Percentiles rank a stretch among this genome's conserved stretches.
Conservation (phyloP, 2,797 vertebrate genomes). For the Manis javanica region DNA sequence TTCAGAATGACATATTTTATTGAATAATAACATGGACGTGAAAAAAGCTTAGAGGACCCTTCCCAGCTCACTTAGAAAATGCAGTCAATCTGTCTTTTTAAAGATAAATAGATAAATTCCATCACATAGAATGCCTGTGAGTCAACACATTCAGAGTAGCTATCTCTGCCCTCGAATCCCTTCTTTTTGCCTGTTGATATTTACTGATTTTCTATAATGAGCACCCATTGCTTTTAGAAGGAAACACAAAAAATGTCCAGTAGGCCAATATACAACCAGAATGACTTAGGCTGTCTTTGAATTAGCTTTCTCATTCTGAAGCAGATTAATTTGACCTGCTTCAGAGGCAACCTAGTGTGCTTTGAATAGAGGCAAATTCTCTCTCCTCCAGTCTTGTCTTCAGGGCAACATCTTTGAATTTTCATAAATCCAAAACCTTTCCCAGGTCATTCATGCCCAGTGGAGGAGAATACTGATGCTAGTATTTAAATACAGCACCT, state of each 20-base stretch:
- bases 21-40: not conserved
- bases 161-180: not conserved
- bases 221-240: not conserved
- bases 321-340: not conserved
- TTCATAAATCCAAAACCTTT: constrained; percentile 17
- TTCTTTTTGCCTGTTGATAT: not conserved
- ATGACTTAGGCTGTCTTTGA: not conserved
- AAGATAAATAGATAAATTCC: not conserved
- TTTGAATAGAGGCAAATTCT: constrained; percentile 1
- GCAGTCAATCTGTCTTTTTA: not conserved
- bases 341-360: not conserved
- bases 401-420: constrained; percentile 19
- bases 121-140: not conserved
- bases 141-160: not conserved
- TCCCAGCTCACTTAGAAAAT: constrained; percentile 27
- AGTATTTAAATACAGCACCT: not conserved
- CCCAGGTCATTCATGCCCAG: not conserved
- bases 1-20: constrained; percentile 41
- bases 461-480: not conserved
- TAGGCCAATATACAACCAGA: not conserved
- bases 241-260: not conserved
- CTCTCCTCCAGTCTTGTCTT: not conserved
- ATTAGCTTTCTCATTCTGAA: not conserved
- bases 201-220: not conserved
- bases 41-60: constrained; percentile 38